These are phyloP conservation scores for Gryllus bimaculatus DNA, from an alignment of 1,140 invertebrate genomes.

Conservation along the genomic window DNA sequence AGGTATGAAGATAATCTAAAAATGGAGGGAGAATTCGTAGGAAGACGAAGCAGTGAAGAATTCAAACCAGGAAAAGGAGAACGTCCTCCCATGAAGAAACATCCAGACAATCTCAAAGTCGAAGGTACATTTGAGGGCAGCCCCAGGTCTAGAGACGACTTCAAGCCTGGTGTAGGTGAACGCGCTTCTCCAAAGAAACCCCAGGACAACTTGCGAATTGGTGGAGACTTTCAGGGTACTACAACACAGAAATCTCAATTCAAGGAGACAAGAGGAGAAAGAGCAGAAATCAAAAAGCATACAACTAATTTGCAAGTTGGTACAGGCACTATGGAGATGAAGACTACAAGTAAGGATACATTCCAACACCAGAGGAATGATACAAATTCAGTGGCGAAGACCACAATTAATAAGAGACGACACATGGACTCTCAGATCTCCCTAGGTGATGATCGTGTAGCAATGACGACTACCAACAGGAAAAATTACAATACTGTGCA, in stretches of 20 bases:
- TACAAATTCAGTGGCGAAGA: constrained; percentile 23
- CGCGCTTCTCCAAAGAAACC: constrained; percentile 28
- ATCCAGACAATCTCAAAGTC: constrained; percentile 47
- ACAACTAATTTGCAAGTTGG: constrained; percentile 43
- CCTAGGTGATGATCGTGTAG: constrained; percentile 45
- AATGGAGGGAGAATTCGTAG: constrained; percentile 45
- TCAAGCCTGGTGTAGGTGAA: constrained; percentile 30
- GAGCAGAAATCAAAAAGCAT: constrained; percentile 43
- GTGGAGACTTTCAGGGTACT: constrained; percentile 39
- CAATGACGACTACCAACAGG: constrained; percentile 47
- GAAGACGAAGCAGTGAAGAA: constrained; percentile 31
- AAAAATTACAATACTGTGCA: constrained; percentile 40
- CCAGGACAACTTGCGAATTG: constrained; percentile 40
- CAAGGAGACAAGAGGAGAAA: constrained; percentile 39
- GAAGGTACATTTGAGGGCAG: constrained; percentile 40
- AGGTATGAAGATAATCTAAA: constrained; percentile 41
- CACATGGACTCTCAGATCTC: constrained; percentile 54
- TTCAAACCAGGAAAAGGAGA: constrained; percentile 24
- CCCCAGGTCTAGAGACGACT: constrained; percentile 30
- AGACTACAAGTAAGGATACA: constrained; percentile 40
- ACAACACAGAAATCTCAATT: constrained; percentile 39
- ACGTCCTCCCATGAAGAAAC: constrained; percentile 24
- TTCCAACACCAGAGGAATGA: constrained; percentile 36
- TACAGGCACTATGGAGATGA: constrained; percentile 40
- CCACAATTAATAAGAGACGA: constrained; percentile 36